A percentile compares a stretch with the other conserved stretches of the same genome.
Conservation (phyloP, 64 coral and sea anemone genomes). For the Pachyseris speciosa region DNA sequence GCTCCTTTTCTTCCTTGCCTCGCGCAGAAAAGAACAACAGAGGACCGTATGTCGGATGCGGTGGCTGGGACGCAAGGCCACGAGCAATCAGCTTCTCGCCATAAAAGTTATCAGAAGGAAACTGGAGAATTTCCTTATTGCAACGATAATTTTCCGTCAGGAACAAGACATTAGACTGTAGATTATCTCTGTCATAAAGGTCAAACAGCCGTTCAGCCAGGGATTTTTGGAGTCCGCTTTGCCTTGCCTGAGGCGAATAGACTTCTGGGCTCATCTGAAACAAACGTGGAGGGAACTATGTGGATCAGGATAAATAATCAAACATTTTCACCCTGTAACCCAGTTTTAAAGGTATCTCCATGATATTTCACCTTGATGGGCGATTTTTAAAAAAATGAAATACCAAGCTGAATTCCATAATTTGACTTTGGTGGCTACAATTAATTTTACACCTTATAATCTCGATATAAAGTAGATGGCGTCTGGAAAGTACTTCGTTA, state of each 20-base stretch:
- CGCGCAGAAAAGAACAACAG: conserved; percentile 49
- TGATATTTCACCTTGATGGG: no score
- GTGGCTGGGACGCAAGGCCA: conserved; percentile 27
- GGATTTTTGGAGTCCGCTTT: conserved; percentile 38
- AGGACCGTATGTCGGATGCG: conserved; percentile 54
- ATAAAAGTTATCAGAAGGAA: conserved; percentile 78
- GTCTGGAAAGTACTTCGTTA: no score
- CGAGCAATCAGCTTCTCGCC: conserved; percentile 57
- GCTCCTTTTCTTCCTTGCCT: conserved; percentile 50
- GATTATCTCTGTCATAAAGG: not conserved
- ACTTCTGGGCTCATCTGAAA: conserved; percentile 75
- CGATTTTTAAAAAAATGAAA: no score
- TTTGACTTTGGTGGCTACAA: no score
- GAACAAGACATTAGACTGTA: conserved; percentile 18
- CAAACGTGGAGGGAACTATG: not conserved
- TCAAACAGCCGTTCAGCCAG: conserved; percentile 68
- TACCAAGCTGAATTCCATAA: no score
- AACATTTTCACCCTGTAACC: no score
- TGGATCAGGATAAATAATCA: no score
- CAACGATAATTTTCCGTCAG: conserved; percentile 89
- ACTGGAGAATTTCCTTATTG: conserved; percentile 68
- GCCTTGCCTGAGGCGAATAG: conserved; percentile 9
- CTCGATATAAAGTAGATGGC: no score
- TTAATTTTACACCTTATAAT: no score
- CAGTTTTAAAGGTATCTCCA: no score